Conservation (phyloP, 2,113 vertebrate genomes). For the Myotis brandtii region DNA sequence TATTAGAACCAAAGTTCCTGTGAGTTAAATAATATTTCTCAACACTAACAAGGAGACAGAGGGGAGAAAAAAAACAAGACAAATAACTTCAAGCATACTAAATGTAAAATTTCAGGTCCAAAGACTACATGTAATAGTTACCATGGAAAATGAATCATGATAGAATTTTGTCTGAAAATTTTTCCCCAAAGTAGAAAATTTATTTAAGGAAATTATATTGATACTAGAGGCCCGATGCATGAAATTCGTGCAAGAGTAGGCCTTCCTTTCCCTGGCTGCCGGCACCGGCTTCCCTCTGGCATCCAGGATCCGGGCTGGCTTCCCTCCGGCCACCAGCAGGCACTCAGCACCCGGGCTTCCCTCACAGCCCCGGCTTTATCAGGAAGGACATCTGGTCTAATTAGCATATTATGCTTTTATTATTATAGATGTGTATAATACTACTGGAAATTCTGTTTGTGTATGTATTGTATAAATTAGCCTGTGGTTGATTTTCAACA, state of each 20-base stretch:
- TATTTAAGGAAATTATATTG: conserved; percentile 7
- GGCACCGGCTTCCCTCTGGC: too few relatives aligned
- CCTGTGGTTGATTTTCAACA: conserved; percentile 12
- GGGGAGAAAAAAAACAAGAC: neutral
- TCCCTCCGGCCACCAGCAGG: too few relatives aligned
- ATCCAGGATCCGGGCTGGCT: too few relatives aligned
- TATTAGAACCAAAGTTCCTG: neutral
- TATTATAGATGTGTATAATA: neutral
- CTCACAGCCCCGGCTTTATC: too few relatives aligned
- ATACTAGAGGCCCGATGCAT: neutral
- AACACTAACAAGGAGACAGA: neutral
- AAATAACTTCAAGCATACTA: neutral
- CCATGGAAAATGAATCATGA: neutral
- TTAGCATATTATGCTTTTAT: too few relatives aligned
- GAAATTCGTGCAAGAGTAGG: too few relatives aligned
- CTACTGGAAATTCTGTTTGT: neutral
- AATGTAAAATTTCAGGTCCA: neutral
- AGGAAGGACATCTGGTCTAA: too few relatives aligned
- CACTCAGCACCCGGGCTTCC: too few relatives aligned
- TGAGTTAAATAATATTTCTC: neutral
- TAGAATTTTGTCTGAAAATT: neutral
- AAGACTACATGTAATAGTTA: neutral
- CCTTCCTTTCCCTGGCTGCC: too few relatives aligned
- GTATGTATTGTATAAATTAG: neutral
- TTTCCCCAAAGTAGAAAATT: neutral